phyloP scores from a whole-genome alignment of 2,113 vertebrate genomes.

The Ceratotherium simum region DNA sequence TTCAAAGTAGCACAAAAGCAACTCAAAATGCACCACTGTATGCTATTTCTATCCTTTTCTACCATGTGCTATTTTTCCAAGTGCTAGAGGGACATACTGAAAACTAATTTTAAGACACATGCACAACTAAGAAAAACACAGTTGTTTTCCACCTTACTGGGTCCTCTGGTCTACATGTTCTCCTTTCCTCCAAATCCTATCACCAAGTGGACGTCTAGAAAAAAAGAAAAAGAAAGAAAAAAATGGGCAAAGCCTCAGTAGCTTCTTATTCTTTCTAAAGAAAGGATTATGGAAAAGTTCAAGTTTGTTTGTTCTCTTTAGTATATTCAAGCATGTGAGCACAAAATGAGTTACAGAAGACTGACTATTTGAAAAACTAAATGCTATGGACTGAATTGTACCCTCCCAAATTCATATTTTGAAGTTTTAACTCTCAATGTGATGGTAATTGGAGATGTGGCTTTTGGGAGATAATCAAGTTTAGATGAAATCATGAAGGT shows the following conservation, averaged over 20 bases:
- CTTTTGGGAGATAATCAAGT: background rate
- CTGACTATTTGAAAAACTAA: background rate
- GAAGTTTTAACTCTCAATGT: background rate
- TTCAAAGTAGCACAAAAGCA: background rate
- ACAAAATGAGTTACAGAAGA: background rate
- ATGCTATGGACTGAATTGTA: background rate
- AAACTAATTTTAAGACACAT: background rate
- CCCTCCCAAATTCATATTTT: background rate
- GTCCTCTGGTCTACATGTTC: background rate
- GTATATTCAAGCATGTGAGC: background rate
- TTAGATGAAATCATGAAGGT: background rate
- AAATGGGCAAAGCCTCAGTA: background rate
- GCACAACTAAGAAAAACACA: background rate
- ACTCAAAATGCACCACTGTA: fast-evolving
- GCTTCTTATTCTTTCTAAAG: background rate
- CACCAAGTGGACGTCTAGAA: background rate
- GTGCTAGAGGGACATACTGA: background rate
- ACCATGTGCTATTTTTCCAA: background rate
- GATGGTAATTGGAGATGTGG: background rate
- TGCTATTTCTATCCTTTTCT: background rate
- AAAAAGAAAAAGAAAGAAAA: background rate
- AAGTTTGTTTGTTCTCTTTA: background rate
- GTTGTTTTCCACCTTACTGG: background rate
- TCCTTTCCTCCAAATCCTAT: background rate
- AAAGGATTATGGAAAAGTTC: background rate